Conservation (phyloP, 2,888 invertebrate genomes). For the Pterostichus niger region DNA sequence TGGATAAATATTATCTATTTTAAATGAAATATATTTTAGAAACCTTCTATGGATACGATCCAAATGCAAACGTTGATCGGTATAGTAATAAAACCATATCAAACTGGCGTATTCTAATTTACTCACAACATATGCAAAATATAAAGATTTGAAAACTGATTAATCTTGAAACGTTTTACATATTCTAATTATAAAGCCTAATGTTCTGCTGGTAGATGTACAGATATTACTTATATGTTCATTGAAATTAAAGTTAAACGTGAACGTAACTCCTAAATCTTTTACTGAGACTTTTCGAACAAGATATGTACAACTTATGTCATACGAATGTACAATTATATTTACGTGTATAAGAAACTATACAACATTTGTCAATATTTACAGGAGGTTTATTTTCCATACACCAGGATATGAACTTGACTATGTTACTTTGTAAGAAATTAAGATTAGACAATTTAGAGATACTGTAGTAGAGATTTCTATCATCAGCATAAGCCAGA, state of each 20-base stretch:
- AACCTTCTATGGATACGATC: slow-evolving; percentile 16
- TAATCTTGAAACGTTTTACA: slow-evolving; percentile 7
- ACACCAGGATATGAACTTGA: neutral
- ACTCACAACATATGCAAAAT: slow-evolving; percentile 5
- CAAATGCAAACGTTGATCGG: neutral
- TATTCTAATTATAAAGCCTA: slow-evolving; percentile 12
- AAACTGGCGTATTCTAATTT: slow-evolving; percentile 8
- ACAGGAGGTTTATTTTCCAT: no score
- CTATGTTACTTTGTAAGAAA: slow-evolving; percentile 14
- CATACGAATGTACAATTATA: neutral
- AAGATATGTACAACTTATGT: neutral
- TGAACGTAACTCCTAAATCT: slow-evolving; percentile 22
- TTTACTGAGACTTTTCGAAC: neutral
- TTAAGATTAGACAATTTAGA: neutral
- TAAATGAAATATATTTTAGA: no score
- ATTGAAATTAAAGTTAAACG: neutral
- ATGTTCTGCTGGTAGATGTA: slow-evolving; percentile 10
- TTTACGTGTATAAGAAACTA: slow-evolving; percentile 27
- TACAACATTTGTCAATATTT: neutral
- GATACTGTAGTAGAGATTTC: neutral
- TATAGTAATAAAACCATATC: slow-evolving; percentile 12
- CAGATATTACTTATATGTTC: neutral
- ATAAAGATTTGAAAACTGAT: slow-evolving; percentile 6
- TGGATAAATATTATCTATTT: slow-evolving; percentile 6
- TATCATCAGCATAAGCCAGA: slow-evolving; percentile 11